Evolutionary conservation across 2,113 vertebrate genomes (phyloP).

Genomic region (Tinamus guttatus): DNA sequence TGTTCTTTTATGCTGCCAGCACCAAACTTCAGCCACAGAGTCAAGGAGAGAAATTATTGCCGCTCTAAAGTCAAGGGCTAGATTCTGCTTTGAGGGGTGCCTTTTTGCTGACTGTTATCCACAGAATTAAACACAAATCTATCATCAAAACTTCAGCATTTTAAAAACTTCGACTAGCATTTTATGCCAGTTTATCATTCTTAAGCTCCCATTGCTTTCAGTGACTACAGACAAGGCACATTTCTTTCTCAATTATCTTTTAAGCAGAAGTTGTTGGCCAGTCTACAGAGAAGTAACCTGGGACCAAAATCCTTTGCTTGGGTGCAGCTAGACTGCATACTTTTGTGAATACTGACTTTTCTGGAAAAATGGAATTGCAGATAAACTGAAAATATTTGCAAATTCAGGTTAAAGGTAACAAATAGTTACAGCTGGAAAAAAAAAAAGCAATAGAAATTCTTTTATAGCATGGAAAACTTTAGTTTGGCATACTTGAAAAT

Average conservation of each 20-base stretch:
- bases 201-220: background rate
- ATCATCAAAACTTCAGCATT: fast-evolving
- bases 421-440: background rate
- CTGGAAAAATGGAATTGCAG: background rate
- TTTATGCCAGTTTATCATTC: background rate
- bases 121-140: background rate
- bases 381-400: background rate
- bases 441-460: background rate
- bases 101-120: background rate
- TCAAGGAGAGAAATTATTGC: background rate
- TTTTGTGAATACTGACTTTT: background rate
- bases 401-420: background rate
- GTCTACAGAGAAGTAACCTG: constrained; percentile 2
- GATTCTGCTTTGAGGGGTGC: background rate
- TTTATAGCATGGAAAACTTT: background rate
- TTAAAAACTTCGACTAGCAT: background rate
- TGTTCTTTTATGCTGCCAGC: fast-evolving
- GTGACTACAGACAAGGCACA: background rate
- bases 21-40: background rate
- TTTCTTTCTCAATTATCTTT: background rate
- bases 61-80: background rate
- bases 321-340: background rate
- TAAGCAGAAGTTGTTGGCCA: background rate
- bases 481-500: background rate
- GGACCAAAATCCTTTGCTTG: background rate